phyloP scores from a whole-genome alignment of 2,113 vertebrate species.

The Lepisosteus osseus region DNA sequence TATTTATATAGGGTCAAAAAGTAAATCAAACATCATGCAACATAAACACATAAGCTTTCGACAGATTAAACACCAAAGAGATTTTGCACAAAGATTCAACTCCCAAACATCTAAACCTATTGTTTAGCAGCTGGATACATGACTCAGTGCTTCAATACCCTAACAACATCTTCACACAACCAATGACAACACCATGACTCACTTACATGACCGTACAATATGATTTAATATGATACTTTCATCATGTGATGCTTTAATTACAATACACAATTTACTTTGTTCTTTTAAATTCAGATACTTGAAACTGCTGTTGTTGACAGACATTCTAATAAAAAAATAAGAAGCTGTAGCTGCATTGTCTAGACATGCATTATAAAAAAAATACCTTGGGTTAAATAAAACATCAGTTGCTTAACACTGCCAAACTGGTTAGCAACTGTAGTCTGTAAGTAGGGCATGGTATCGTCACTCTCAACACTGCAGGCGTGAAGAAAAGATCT shows the following conservation, averaged over 20 bases:
- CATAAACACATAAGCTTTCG: too few relatives aligned
- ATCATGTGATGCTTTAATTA: background rate
- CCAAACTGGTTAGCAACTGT: constrained; percentile 15
- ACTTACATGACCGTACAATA: too few relatives aligned
- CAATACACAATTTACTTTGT: constrained; percentile 7
- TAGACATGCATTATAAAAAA: constrained; percentile 43
- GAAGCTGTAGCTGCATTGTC: constrained; percentile 19
- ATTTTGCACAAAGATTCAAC: too few relatives aligned
- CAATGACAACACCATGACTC: too few relatives aligned
- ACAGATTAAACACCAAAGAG: too few relatives aligned
- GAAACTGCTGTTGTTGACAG: background rate
- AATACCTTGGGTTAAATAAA: constrained; percentile 37
- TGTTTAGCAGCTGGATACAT: too few relatives aligned
- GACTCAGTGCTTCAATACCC: too few relatives aligned
- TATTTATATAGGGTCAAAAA: too few relatives aligned
- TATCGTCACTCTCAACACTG: constrained; percentile 18
- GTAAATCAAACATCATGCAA: too few relatives aligned
- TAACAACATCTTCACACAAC: too few relatives aligned
- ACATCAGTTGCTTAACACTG: constrained; percentile 35
- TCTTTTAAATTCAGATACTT: constrained; percentile 11
- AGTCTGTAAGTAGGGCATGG: constrained; percentile 35
- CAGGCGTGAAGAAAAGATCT: constrained; percentile 25
- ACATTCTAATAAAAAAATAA: constrained; percentile 13
- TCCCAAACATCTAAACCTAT: too few relatives aligned
- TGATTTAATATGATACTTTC: background rate